These are phyloP conservation scores for Myripristis jacobus DNA, from an alignment of 2,797 vertebrate species.

Conservation along the genomic window DNA sequence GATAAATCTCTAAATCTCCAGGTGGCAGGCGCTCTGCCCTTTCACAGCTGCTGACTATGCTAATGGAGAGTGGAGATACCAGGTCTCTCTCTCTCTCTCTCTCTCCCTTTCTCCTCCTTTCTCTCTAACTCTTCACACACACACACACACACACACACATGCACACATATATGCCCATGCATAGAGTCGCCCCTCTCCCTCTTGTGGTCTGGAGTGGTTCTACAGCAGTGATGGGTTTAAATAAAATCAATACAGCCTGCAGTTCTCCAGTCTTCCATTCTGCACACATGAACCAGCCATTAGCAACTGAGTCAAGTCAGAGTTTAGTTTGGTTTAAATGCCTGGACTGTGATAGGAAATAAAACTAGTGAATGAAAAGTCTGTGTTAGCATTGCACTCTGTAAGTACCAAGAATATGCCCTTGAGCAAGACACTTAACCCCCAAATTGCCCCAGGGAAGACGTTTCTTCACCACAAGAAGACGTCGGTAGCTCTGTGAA, in stretches of 20 bases:
- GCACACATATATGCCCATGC: no score
- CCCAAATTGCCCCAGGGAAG: not conserved
- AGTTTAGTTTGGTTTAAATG: conserved; percentile 31
- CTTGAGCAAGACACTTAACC: no score
- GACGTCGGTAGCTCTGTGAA: no score
- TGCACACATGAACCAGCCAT: no score
- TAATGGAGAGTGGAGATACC: conserved; percentile 63
- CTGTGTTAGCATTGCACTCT: not conserved
- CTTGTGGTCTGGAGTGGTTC: not conserved
- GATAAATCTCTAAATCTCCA: conserved; percentile 75
- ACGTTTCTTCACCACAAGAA: not conserved
- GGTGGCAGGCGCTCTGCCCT: conserved; percentile 62
- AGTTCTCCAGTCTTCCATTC: not conserved
- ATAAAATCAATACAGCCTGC: conserved; percentile 22
- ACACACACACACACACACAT: not conserved
- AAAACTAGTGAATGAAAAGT: not conserved
- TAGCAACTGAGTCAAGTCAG: not conserved
- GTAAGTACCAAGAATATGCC: not conserved
- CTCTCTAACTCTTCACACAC: not conserved
- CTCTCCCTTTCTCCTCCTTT: not conserved
- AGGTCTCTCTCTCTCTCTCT: conserved; percentile 1
- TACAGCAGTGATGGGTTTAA: conserved; percentile 32
- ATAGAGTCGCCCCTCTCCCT: no score
- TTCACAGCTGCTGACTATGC: conserved; percentile 75
- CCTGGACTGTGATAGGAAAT: not conserved